A percentile compares a stretch with the other conserved stretches of the same genome.
Conservation (phyloP, 2,113 vertebrate genomes). For the Channa maculata region DNA sequence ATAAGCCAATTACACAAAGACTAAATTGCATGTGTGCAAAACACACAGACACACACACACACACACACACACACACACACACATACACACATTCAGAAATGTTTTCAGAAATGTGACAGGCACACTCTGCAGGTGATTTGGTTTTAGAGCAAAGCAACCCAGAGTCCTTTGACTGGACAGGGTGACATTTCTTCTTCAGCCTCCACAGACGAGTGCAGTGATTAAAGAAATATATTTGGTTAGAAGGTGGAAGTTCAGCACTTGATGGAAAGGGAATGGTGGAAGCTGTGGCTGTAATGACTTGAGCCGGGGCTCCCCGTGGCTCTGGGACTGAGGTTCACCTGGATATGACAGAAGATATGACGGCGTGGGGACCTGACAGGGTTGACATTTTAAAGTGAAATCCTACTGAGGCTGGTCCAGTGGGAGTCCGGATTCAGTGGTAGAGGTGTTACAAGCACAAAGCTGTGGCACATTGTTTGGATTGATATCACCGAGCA, state of each 20-base stretch:
- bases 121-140: neutral
- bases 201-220: neutral
- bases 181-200: slow-evolving; percentile 37
- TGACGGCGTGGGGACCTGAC: slow-evolving; percentile 40
- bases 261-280: neutral
- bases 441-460: slow-evolving; percentile 6
- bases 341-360: slow-evolving; percentile 37
- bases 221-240: slow-evolving; percentile 15
- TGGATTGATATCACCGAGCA: slow-evolving; percentile 28
- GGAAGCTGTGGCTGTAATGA: slow-evolving; percentile 16
- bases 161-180: slow-evolving; percentile 12
- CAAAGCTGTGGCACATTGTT: slow-evolving; percentile 23
- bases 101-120: neutral
- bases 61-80: neutral
- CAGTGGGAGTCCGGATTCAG: slow-evolving; percentile 35
- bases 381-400: slow-evolving; percentile 68
- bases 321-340: slow-evolving; percentile 31
- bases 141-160: slow-evolving; percentile 25
- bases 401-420: slow-evolving; percentile 32
- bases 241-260: slow-evolving; percentile 13
- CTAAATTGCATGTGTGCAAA: slow-evolving; percentile 11
- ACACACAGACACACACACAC: slow-evolving; percentile 13
- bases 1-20: slow-evolving; percentile 39
- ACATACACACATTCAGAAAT: slow-evolving; percentile 12
- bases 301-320: slow-evolving; percentile 2